Evolutionary conservation across 2,113 vertebrate species (phyloP).

Genomic region (Apodemus speciosus): DNA sequence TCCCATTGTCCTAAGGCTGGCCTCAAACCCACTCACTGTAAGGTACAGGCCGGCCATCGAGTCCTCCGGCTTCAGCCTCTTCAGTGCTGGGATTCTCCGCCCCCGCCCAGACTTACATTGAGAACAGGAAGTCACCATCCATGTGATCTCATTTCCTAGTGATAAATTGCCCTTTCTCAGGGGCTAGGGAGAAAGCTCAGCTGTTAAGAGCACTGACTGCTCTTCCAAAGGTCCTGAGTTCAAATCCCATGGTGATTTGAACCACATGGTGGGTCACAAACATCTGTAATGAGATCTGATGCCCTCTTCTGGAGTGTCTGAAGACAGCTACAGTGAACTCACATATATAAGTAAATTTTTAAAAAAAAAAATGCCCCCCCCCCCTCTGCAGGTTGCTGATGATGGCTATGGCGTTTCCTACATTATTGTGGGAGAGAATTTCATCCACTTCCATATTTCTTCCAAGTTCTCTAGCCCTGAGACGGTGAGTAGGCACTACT

Average conservation of each 20-base stretch:
- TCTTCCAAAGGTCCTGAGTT: too few relatives aligned
- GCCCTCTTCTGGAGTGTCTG: too few relatives aligned
- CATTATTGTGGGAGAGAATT: slow-evolving; percentile 92
- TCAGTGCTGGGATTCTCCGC: too few relatives aligned
- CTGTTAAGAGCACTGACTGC: too few relatives aligned
- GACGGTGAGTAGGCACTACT: slow-evolving; percentile 88
- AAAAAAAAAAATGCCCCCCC: too few relatives aligned
- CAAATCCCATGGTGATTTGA: too few relatives aligned
- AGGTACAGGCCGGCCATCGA: too few relatives aligned
- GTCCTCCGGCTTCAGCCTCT: background rate
- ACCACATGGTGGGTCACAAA: too few relatives aligned
- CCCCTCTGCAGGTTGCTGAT: slow-evolving; percentile 91
- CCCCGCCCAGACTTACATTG: background rate
- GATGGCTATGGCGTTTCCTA: slow-evolving; percentile 99
- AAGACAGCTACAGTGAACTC: too few relatives aligned
- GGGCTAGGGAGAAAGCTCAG: too few relatives aligned
- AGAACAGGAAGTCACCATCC: background rate
- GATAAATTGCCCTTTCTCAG: background rate
- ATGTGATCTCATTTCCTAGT: background rate
- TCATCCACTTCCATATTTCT: slow-evolving; percentile 96
- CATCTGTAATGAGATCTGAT: too few relatives aligned
- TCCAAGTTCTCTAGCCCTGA: slow-evolving; percentile 95
- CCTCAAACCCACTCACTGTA: background rate
- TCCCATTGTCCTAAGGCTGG: background rate
- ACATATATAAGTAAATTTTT: too few relatives aligned